phyloP scores from a whole-genome alignment of 1,140 invertebrate genomes.

The Subanguina moxae region DNA sequence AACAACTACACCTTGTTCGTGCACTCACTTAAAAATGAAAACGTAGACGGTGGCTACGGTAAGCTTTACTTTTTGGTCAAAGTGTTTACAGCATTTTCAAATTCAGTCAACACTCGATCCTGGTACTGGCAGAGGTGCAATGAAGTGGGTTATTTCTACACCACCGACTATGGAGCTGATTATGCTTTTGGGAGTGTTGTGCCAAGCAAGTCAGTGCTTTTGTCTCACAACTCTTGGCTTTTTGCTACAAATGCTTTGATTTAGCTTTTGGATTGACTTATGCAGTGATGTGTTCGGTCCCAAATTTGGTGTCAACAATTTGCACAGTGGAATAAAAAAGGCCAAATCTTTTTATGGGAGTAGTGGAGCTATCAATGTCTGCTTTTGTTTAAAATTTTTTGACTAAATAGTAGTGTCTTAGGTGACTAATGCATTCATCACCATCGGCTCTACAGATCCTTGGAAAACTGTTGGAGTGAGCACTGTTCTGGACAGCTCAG shows the following conservation, averaged over 20 bases:
- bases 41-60: no score
- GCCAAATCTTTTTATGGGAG: neutral
- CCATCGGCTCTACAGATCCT: neutral
- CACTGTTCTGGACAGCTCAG: neutral
- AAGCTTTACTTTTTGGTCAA: no score
- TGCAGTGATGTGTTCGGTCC: neutral
- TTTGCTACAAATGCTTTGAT: neutral
- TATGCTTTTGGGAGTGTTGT: neutral
- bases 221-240: neutral
- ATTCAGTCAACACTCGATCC: neutral
- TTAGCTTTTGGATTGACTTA: neutral
- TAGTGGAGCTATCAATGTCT: no score
- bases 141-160: neutral
- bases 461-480: neutral
- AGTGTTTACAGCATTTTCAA: no score
- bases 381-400: no score
- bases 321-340: neutral
- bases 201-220: neutral
- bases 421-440: neutral
- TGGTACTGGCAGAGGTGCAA: slow-evolving; percentile 1
- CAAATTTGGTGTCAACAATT: neutral
- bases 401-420: neutral
- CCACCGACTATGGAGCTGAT: neutral
- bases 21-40: neutral
- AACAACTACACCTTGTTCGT: neutral